These are phyloP conservation scores for Corbicula japonica DNA, from an alignment of 2,888 invertebrate species.

Conservation along the genomic window DNA sequence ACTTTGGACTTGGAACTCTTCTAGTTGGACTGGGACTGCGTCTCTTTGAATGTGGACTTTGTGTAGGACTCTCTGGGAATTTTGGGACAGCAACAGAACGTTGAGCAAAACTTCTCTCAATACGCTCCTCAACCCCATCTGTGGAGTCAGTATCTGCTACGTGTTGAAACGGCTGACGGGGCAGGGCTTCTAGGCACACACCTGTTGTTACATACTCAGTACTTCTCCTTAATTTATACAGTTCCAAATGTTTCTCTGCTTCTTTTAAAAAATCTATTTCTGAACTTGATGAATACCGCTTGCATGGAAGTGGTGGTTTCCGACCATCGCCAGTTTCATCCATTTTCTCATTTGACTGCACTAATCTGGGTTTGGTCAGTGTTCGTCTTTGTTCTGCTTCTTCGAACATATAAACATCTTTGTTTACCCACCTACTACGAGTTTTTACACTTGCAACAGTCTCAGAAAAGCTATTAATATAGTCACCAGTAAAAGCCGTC, in stretches of 20 bases:
- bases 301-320: conserved; percentile 49
- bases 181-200: conserved; percentile 24
- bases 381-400: conserved; percentile 5
- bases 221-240: conserved; percentile 30
- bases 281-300: conserved; percentile 12
- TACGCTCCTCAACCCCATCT: conserved; percentile 12
- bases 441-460: conserved; percentile 19
- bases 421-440: conserved; percentile 45
- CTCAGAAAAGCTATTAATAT: conserved; percentile 56
- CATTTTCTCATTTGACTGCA: conserved; percentile 24
- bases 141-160: conserved; percentile 15
- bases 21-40: no score
- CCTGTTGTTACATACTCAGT: conserved; percentile 7
- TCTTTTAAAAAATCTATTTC: conserved; percentile 48
- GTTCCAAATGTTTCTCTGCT: conserved; percentile 42
- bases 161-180: background rate
- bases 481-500: conserved; percentile 55
- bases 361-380: background rate
- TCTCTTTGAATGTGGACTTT: background rate
- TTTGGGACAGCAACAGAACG: background rate
- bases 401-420: conserved; percentile 51
- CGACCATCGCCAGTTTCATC: conserved; percentile 58
- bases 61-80: conserved; percentile 1
- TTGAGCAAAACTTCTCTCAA: background rate
- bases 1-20: background rate